These are phyloP conservation scores for Piscicola geometra DNA, from an alignment of 2,888 invertebrate species.

Conservation along the genomic window DNA sequence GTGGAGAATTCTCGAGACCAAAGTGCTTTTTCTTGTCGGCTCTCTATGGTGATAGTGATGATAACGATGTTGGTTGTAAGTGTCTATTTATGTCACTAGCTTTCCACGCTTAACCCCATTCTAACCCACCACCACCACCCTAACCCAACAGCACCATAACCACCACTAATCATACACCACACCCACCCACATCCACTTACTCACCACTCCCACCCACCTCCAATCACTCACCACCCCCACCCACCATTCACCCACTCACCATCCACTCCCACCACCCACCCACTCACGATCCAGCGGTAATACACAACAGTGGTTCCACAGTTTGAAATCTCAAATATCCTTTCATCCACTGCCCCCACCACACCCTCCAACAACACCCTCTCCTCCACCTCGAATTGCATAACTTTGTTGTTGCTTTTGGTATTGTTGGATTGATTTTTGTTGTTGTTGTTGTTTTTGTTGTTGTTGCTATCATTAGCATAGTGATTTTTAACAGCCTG, in stretches of 20 bases:
- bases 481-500: not conserved
- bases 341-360: not conserved
- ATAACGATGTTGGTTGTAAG: not conserved
- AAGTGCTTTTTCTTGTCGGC: not conserved
- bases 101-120: too few relatives aligned
- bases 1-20: not conserved
- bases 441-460: too few relatives aligned
- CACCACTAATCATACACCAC: too few relatives aligned
- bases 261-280: not conserved
- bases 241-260: not conserved
- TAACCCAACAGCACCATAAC: too few relatives aligned
- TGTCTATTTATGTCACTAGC: not conserved
- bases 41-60: slow-evolving; percentile 20
- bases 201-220: too few relatives aligned
- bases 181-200: too few relatives aligned
- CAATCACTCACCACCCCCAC: too few relatives aligned
- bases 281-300: not conserved
- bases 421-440: not conserved
- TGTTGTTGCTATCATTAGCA: not conserved
- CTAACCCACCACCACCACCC: too few relatives aligned
- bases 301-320: not conserved
- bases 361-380: not conserved
- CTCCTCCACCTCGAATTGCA: not conserved
- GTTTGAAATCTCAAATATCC: not conserved
- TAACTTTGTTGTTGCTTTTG: not conserved